Evolutionary conservation across 2,113 vertebrate genomes (phyloP), one percentile per base, ranked within the genome.

Genomic region (Xiphophorus couchianus): DNA sequence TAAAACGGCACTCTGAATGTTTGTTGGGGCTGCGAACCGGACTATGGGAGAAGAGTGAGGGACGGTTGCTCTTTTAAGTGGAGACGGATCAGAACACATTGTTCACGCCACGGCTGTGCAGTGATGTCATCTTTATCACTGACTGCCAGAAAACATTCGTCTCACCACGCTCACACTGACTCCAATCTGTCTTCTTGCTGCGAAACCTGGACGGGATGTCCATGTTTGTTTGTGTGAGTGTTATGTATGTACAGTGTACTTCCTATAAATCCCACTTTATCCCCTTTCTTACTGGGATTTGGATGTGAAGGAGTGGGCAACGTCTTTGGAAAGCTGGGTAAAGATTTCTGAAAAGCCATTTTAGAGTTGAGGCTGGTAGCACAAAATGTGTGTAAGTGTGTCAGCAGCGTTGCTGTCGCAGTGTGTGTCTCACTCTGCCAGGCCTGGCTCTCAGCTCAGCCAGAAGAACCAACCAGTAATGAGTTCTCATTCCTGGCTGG

Each of bases 111-210:
- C 4, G 35, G 66, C 71, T 25, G 67, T 5, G 30, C 37, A 0
- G 29, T 84, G 85, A 87, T 78, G 81, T 87, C 88, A 86, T 19
- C 11, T 6, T 30, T 30, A 1, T 66, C 64, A 63, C 0, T 3
- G 61, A 29, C 68, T 66, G 75, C 85, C 54, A 65, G 58, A 54
- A 54, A 58, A 78, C 30, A 25, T 17, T 76, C 31, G 60, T 61
- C 28, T 54, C 68, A 37, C 68, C 65, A 67, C 35, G 37, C 69
- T 77, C 80, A 73, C 67, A 44, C 74, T 65, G 78, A 83, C 64
- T 71, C 62, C 88, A 87, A 86, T 87, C 86, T 90, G 90, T 84
- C 67, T 48, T 14, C 73, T 71, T 64, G 17, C 74, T 72, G 80
- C 9, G 22, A 27, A 33, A 74, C 69, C 71, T 63, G 66, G 81